Evolutionary conservation across 2,888 invertebrate species (phyloP), one percentile per base, ranked within the genome.

Genomic region (Hecatera dysodea): DNA sequence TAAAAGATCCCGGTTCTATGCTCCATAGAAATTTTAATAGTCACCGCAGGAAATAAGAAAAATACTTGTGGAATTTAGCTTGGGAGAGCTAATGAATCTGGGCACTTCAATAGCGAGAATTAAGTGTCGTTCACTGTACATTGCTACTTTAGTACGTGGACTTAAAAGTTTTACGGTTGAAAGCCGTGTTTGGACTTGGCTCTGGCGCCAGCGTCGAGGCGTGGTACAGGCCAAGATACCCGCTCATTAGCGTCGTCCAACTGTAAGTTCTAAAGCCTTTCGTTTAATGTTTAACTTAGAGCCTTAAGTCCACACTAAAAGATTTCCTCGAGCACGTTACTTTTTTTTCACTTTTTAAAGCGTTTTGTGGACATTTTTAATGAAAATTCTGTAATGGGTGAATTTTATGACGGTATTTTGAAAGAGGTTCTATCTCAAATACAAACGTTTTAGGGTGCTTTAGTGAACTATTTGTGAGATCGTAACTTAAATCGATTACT

Each of bases 201-300:
- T 61, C 63, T 55, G 27, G 46, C 46, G n/a, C 9, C 60, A 67
- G 44, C 11, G 53, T 66, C 61, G 70, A 27, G 56, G 9, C 17
- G 39, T 39, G 39, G 39, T 39, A 15, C 0, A 5, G 27, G 22
- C 52, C 22, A 44, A 72, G 78, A 72, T 74, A 61, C 71, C 65
- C 68, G 75, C 84, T 86, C 86, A 86, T 87, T 86, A 86, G 73
- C 76, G 74, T 42, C 65, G 75, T 69, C 78, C 68, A 50, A 48
- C 61, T 48, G 55, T 68, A 65, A 80, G 59, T 84, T 86, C 78
- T 68, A 75, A 84, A 83, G 72, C 76, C 75, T 83, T 81, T 79
- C 75, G 67, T 81, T 85, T 79, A 63, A 76, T 74, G 57, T 57
- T 71, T 68, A 72, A 78, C 71, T 76, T 56, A 86, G 76, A 72